Conservation (phyloP, 1,140 invertebrate species). For the Sycophila sp. region DNA sequence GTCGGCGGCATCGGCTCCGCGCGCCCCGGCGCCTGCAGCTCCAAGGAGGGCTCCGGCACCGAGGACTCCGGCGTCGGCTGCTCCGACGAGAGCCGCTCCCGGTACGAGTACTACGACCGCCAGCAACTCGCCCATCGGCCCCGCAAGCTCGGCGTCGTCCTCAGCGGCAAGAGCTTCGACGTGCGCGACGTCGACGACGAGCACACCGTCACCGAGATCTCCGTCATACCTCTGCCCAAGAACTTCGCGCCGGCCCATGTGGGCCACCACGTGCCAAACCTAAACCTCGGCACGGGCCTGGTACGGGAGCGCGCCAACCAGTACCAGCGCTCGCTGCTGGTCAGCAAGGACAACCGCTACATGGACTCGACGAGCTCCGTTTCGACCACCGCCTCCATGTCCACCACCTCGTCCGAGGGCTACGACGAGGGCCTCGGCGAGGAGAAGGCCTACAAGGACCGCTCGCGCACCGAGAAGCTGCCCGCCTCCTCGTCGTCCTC, state of each 20-base stretch:
- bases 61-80: slow-evolving; percentile 73
- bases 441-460: slow-evolving; percentile 66
- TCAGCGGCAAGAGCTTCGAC: slow-evolving; percentile 70
- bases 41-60: slow-evolving; percentile 66
- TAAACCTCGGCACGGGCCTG: slow-evolving; percentile 57
- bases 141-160: slow-evolving; percentile 69
- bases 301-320: slow-evolving; percentile 66
- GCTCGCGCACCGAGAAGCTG: slow-evolving; percentile 62
- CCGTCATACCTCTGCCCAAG: slow-evolving; percentile 68
- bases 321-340: slow-evolving; percentile 64
- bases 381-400: slow-evolving; percentile 60
- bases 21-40: slow-evolving; percentile 51
- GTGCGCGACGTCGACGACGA: slow-evolving; percentile 71
- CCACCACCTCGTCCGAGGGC: slow-evolving; percentile 66
- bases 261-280: slow-evolving; percentile 39
- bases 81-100: slow-evolving; percentile 55
- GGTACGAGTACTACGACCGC: slow-evolving; percentile 46
- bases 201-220: slow-evolving; percentile 69
- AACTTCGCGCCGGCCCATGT: slow-evolving; percentile 52
- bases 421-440: slow-evolving; percentile 67
- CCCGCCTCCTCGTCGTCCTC: neutral
- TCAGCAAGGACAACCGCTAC: slow-evolving; percentile 62
- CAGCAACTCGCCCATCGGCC: too few relatives aligned
- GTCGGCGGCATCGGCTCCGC: slow-evolving; percentile 48
- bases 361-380: slow-evolving; percentile 51